phyloP scores from a whole-genome alignment of 2,888 invertebrate species.

The Schrankia costaestrigalis region DNA sequence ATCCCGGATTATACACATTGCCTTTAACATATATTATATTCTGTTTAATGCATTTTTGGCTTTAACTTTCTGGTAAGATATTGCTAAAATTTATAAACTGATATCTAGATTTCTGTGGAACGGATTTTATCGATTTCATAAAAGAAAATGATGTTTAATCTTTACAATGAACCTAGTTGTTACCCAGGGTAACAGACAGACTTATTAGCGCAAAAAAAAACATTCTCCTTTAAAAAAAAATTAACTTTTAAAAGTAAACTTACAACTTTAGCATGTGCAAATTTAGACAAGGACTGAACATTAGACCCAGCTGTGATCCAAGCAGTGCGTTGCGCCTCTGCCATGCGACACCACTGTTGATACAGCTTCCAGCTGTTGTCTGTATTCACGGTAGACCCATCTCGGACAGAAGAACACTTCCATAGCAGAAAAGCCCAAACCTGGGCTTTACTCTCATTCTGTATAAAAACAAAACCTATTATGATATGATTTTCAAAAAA shows the following conservation, averaged over 20 bases:
- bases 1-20: too few relatives aligned
- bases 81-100: too few relatives aligned
- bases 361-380: conserved; percentile 89
- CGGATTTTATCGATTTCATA: too few relatives aligned
- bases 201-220: too few relatives aligned
- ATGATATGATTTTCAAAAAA: background rate
- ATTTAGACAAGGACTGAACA: conserved; percentile 85
- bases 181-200: too few relatives aligned
- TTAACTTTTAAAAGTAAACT: conserved; percentile 35
- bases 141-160: too few relatives aligned
- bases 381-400: conserved; percentile 71
- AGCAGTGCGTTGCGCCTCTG: conserved; percentile 85
- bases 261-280: conserved; percentile 85
- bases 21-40: too few relatives aligned
- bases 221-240: background rate
- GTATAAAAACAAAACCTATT: conserved; percentile 19
- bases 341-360: conserved; percentile 91
- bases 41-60: too few relatives aligned
- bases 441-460: conserved; percentile 89
- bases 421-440: conserved; percentile 92
- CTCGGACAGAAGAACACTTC: conserved; percentile 82
- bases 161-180: too few relatives aligned
- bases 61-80: too few relatives aligned
- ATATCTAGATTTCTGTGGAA: too few relatives aligned
- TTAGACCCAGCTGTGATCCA: conserved; percentile 91